phyloP scores from a whole-genome alignment of 53 echinoderm and acorn worm species.

The Luidia sarsii region DNA sequence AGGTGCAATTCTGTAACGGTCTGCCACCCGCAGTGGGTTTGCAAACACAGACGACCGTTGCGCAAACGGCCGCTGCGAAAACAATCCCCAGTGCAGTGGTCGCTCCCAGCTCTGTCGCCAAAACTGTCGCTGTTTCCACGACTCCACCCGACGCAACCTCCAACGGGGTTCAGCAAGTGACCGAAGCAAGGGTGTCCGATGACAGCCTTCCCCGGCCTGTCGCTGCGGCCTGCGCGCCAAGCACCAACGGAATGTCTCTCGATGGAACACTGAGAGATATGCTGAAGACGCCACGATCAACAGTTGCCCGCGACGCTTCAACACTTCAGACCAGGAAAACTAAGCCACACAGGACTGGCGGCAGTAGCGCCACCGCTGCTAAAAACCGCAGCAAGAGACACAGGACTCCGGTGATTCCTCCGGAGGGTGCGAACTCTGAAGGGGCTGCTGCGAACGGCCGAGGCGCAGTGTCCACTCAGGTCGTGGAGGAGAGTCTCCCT shows the following conservation, averaged over 20 bases:
- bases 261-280: conserved; percentile 44
- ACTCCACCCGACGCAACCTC: too few relatives aligned
- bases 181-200: neutral
- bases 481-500: neutral
- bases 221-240: too few relatives aligned
- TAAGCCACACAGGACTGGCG: conserved; percentile 28
- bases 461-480: neutral
- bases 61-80: neutral
- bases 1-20: conserved; percentile 29
- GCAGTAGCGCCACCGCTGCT: conserved; percentile 11
- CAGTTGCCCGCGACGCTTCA: neutral
- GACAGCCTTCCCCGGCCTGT: neutral
- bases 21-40: neutral
- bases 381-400: conserved; percentile 19
- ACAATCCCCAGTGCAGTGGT: neutral
- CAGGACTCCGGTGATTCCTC: neutral
- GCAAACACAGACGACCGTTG: conserved; percentile 8
- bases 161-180: conserved; percentile 1
- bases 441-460: too few relatives aligned
- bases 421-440: too few relatives aligned
- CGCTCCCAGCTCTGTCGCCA: neutral
- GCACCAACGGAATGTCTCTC: conserved; percentile 19
- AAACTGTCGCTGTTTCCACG: too few relatives aligned
- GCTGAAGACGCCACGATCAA: conserved; percentile 28
- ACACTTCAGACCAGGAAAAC: conserved; percentile 27